Evolutionary conservation across 2,113 vertebrate species (phyloP).

Genomic region (Pseudolaguvia tuberculata): DNA sequence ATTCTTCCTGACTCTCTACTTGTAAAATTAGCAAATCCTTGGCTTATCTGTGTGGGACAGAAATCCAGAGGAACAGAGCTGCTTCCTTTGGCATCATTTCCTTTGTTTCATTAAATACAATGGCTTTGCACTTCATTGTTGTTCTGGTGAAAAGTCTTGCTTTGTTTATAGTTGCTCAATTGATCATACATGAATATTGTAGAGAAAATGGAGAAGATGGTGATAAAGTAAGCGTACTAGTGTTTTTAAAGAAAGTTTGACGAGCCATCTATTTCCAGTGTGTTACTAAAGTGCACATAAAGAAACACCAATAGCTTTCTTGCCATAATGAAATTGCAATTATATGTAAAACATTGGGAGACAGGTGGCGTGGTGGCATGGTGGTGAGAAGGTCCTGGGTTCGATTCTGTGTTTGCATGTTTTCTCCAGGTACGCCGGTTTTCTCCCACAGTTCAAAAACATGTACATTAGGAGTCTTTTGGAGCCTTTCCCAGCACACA

Average conservation of each 20-base stretch:
- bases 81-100: slow-evolving; percentile 96
- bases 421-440: too few species aligned
- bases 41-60: slow-evolving; percentile 88
- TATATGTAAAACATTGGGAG: background rate
- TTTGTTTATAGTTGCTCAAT: background rate
- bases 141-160: slow-evolving; percentile 26
- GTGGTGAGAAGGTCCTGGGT: too few species aligned
- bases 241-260: background rate
- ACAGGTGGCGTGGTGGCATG: too few species aligned
- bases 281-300: background rate
- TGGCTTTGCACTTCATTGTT: slow-evolving; percentile 48
- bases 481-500: too few species aligned
- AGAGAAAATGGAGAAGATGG: background rate
- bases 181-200: background rate
- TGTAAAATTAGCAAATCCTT: slow-evolving; percentile 82
- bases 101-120: slow-evolving; percentile 72
- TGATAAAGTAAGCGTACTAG: background rate
- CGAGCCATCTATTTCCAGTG: background rate
- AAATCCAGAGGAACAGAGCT: slow-evolving; percentile 72
- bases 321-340: background rate
- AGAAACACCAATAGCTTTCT: background rate
- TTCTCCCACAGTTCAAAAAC: too few species aligned
- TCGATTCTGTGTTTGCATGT: too few species aligned
- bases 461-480: too few species aligned
- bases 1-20: slow-evolving; percentile 88